Conservation (phyloP, 2,888 invertebrate genomes). For the Anticlea derivata region DNA sequence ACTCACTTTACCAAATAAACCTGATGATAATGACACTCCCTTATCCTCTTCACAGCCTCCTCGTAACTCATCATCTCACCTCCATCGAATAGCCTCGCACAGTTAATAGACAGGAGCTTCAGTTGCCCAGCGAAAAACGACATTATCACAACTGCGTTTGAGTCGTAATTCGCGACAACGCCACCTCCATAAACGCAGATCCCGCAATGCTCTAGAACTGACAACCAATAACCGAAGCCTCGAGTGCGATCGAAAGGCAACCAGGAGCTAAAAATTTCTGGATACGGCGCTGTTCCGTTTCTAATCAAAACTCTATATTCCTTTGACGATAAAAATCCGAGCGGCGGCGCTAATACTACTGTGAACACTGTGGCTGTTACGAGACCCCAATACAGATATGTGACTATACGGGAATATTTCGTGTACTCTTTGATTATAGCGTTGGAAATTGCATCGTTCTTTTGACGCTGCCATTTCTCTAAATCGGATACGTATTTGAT, state of each 20-base stretch:
- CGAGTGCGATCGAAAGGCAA: slow-evolving; percentile 55
- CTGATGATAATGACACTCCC: slow-evolving; percentile 61
- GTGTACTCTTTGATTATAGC: slow-evolving; percentile 54
- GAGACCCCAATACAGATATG: slow-evolving; percentile 63
- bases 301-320: slow-evolving; percentile 41
- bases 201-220: slow-evolving; percentile 51
- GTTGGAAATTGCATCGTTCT: slow-evolving; percentile 42
- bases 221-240: slow-evolving; percentile 59
- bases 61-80: slow-evolving; percentile 39
- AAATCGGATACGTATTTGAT: slow-evolving; percentile 55
- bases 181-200: slow-evolving; percentile 69
- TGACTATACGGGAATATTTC: slow-evolving; percentile 61
- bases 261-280: slow-evolving; percentile 74
- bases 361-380: slow-evolving; percentile 59
- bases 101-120: slow-evolving; percentile 57
- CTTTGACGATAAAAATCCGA: slow-evolving; percentile 49
- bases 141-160: slow-evolving; percentile 69
- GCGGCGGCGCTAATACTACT: slow-evolving; percentile 61
- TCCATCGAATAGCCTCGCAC: slow-evolving; percentile 55
- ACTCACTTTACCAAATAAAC: slow-evolving; percentile 59
- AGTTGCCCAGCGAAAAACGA: slow-evolving; percentile 70
- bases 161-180: slow-evolving; percentile 68
- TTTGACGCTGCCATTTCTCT: slow-evolving; percentile 53
- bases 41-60: slow-evolving; percentile 51
- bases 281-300: slow-evolving; percentile 56